These are phyloP conservation scores for Morpho helenor DNA, from an alignment of 2,888 invertebrate genomes.

Conservation along the genomic window DNA sequence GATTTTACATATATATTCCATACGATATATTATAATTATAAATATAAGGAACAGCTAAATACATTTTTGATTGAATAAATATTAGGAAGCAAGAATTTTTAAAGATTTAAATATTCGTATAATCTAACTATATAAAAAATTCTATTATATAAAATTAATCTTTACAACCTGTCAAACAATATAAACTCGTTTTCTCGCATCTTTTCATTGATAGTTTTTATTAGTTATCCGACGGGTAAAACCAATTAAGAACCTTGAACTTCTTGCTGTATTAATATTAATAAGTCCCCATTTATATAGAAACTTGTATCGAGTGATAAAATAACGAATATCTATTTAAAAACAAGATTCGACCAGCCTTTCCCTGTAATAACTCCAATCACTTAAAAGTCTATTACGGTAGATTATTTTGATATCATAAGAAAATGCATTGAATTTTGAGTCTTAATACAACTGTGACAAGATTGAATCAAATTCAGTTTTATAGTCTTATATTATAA, in stretches of 20 bases:
- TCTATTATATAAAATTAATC: no score
- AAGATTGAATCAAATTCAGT: slow-evolving; percentile 1
- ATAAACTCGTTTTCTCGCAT: background rate
- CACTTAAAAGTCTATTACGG: slow-evolving; percentile 5
- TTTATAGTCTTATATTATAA: slow-evolving; percentile 1
- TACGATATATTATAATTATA: no score
- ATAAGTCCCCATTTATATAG: slow-evolving; percentile 8
- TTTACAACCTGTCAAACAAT: no score
- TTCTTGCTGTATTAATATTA: slow-evolving; percentile 11
- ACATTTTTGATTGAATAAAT: no score
- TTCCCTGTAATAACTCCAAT: slow-evolving; percentile 11
- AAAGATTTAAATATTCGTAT: no score
- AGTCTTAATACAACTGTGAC: slow-evolving; percentile 8
- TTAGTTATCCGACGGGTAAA: slow-evolving; percentile 5
- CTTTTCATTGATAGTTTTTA: background rate
- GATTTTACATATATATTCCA: no score
- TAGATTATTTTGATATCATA: slow-evolving; percentile 4
- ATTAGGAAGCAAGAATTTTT: no score
- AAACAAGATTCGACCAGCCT: slow-evolving; percentile 1
- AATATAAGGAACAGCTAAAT: no score
- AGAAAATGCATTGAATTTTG: slow-evolving; percentile 4
- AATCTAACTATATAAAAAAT: no score
- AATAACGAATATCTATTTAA: slow-evolving; percentile 14
- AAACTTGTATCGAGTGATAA: slow-evolving; percentile 11
- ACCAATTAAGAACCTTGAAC: slow-evolving; percentile 21